Conservation (phyloP, 2,888 invertebrate species). For the Mythimna loreyi region DNA sequence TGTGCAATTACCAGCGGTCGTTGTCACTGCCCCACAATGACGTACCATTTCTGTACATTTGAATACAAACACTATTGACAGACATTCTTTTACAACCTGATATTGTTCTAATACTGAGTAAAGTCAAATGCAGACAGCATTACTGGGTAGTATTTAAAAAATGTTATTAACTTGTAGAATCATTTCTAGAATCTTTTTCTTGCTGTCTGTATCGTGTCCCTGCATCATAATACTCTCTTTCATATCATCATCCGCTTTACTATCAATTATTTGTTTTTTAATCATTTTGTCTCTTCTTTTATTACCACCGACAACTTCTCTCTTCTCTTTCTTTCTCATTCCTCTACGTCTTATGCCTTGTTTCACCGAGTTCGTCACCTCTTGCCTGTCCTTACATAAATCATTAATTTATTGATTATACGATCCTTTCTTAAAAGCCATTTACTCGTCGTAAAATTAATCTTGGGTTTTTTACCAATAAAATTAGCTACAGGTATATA, state of each 20-base stretch:
- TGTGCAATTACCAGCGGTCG: conserved; percentile 54
- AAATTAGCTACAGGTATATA: conserved; percentile 7
- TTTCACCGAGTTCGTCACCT: background rate
- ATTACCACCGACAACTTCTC: background rate
- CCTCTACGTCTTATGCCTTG: no score
- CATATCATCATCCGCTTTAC: no score
- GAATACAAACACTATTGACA: conserved; percentile 55
- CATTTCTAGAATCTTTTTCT: background rate
- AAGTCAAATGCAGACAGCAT: background rate
- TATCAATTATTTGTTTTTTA: no score
- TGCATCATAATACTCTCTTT: no score
- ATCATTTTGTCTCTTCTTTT: background rate
- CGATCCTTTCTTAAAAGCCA: background rate
- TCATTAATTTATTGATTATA: background rate
- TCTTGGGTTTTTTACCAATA: background rate
- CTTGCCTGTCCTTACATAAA: background rate
- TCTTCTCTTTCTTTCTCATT: background rate
- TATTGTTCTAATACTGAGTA: background rate
- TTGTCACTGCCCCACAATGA: conserved; percentile 54
- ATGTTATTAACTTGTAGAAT: background rate
- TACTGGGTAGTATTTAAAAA: background rate
- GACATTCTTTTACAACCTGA: conserved; percentile 40
- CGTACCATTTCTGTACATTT: conserved; percentile 55
- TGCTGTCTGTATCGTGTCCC: background rate
- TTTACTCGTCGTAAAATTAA: background rate